Percentiles rank a stretch among this genome's conserved stretches.
These are phyloP conservation scores for Piaya cayana DNA, from an alignment of 2,113 vertebrate species.

Conservation along the genomic window DNA sequence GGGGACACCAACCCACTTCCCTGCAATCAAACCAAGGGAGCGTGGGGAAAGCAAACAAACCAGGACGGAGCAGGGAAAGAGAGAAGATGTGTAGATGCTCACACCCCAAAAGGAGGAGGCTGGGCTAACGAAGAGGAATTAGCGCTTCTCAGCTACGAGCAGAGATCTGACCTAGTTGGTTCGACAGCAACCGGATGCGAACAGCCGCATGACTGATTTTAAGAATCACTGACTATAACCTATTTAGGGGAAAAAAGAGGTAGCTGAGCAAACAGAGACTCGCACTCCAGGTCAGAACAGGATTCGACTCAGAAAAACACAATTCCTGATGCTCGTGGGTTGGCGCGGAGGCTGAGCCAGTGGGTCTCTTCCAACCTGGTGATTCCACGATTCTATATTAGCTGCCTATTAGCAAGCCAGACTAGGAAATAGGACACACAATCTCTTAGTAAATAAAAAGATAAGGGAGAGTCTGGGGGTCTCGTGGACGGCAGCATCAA, in stretches of 20 bases:
- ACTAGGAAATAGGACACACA: constrained; percentile 1
- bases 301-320: not conserved
- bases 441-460: constrained; percentile 3
- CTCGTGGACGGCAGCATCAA: not conserved
- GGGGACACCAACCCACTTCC: not conserved
- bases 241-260: not conserved
- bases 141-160: not conserved
- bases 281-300: not conserved
- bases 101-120: not conserved
- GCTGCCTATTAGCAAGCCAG: not conserved
- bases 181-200: constrained; percentile 18
- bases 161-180: constrained; percentile 54
- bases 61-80: not conserved
- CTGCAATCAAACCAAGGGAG: not conserved
- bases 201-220: constrained; percentile 44
- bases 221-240: constrained; percentile 19
- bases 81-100: not conserved
- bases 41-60: not conserved
- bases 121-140: not conserved
- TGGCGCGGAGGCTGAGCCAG: not conserved
- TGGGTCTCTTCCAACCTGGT: no score
- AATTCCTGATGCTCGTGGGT: not conserved
- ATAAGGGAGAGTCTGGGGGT: not conserved
- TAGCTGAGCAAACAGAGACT: not conserved
- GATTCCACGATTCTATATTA: no score